Base-by-base conservation (phyloP, 2,888 invertebrate species). In the Napeogenes inachia region DNA sequence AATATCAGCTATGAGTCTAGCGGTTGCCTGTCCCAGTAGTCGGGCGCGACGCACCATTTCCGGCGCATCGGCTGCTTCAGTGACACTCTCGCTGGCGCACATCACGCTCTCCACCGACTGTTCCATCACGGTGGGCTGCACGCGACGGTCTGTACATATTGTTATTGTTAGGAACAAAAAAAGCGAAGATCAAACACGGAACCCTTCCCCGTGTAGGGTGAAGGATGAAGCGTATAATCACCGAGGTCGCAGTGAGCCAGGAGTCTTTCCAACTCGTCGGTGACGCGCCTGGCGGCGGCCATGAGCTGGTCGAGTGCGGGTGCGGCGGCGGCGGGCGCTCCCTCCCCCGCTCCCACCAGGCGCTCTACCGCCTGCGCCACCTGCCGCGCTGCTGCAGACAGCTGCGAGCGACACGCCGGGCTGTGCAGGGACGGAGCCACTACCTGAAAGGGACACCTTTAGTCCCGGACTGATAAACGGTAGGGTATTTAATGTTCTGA, bases 1-100 rank as follows among this genome's bases (percentile, higher is more conserved):
- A 76, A 99, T 98, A 73, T 96, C 96, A 75, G 97, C 96, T 65
- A 99, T 98, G 63, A 99, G 92, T 68, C 97, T 95, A 0, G 98
- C 97, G 0, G 98, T 99, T 32, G 98, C 98, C 87, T 97, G 97
- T 0, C 98, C 98, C 63, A 99, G 91, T 42, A 96, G 93, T 58
- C 97, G 90, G 0, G 99, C 98, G 78, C 98, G 98, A 0, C 94
- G 93, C 54, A 99, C 96, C 98, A 99, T 98, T 85, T 98, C 98
- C 6, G 94, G 94, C 0, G 98, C 94, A 84, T 98, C 96, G 0
- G 95, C 96, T 13, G 96, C 95, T 4, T 95, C 94, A 62, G 96
- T 94, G 57, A 99, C 90, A 56, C 95, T 93, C 81, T 99, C 98
- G 4, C 98, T 97, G 8, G 98, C 97, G 3, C 94, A 92, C 77